phyloP scores from a whole-genome alignment of 1,140 invertebrate species.

The Cotesia typhae region DNA sequence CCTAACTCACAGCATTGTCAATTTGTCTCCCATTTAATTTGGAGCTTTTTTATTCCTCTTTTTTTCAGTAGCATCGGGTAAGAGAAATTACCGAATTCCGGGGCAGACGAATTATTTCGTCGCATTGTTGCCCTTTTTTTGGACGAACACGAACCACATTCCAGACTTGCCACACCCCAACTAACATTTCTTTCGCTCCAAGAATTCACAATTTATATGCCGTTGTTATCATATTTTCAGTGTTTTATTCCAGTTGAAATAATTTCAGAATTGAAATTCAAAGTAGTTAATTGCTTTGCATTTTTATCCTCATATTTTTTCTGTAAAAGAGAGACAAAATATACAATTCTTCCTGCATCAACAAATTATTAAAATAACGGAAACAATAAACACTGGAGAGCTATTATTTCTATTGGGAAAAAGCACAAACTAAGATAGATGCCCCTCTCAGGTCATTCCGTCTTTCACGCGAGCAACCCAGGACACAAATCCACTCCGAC shows the following conservation, averaged over 20 bases:
- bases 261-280: not conserved
- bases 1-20: not conserved
- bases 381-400: too few species aligned
- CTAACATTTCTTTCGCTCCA: constrained; percentile 23
- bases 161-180: constrained; percentile 17
- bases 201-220: constrained; percentile 15
- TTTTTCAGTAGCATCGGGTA: not conserved
- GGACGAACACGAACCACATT: constrained; percentile 13
- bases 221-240: constrained; percentile 18
- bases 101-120: constrained; percentile 36
- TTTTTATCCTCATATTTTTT: not conserved
- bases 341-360: not conserved
- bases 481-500: not conserved
- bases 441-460: not conserved
- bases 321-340: not conserved
- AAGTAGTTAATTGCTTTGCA: not conserved
- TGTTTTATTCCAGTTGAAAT: not conserved
- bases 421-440: constrained; percentile 11
- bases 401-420: not conserved
- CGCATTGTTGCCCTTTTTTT: constrained; percentile 30
- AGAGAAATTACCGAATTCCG: constrained; percentile 37
- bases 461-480: not conserved
- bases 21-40: constrained; percentile 31
- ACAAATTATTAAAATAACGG: not conserved
- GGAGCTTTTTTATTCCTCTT: not conserved